Base-by-base conservation (phyloP, 2,113 vertebrate species). In the Chauna torquata region DNA sequence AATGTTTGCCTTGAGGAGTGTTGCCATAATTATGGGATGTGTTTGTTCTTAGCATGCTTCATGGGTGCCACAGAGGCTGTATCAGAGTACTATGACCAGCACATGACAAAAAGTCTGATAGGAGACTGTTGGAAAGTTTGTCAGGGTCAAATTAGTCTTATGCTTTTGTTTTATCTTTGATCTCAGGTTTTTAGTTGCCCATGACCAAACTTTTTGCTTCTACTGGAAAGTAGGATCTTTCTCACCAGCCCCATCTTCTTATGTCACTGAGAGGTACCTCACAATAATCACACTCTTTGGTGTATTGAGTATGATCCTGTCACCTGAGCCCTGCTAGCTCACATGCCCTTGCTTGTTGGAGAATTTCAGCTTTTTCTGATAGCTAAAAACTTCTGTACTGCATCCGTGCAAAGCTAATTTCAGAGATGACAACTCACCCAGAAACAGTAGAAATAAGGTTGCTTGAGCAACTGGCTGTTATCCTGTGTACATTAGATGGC, bases 91-190 rank as follows among this genome's bases (percentile, higher is more conserved):
- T 36, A 40, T 25, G 61, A 2, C 22, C 36, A 24, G 18, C 22
- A 14, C 0, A 0, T 40, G 11, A 59, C 3, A 11, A 34, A 16
- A 30, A 42, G 6, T 15, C 61, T 76, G 25, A 23, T 16, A 59
- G 49, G 36, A 65, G 20, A 71, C 14, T 0, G 0, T 1, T 58
- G 47, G 42, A 58, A 77, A 58, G 14, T 17, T 30, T 38, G 22
- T 45, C 15, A 42, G 36, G 40, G 16, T 82, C n/a, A 65, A 80
- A 61, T 22, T 69, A 44, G 27, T 11, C 13, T 55, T 40, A 25
- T 36, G 17, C 5, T 1, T 42, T 62, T 77, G 7, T 1, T 42
- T 66, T 77, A 6, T 69, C 69, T 92, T 38, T 19, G n/a, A 0
- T 23, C 13, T 79, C 40, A 4, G 19, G 2, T 50, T 30, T 55